These are phyloP conservation scores for Mastomys coucha DNA, from an alignment of 2,113 vertebrate species.

Conservation along the genomic window DNA sequence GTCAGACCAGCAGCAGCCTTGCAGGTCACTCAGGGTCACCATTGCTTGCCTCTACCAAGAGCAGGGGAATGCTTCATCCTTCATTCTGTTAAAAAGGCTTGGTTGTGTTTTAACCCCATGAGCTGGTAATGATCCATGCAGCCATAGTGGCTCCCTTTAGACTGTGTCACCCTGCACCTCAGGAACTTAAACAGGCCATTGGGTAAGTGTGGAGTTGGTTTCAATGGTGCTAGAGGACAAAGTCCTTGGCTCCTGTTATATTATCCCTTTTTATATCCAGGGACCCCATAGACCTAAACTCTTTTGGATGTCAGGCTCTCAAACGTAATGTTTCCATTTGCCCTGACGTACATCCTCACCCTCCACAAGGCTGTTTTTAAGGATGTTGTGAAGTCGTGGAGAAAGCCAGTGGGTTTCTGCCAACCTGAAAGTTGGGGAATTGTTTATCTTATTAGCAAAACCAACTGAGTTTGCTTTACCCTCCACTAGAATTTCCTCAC, in stretches of 20 bases:
- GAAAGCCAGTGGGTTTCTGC: neutral
- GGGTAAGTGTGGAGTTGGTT: neutral
- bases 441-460: slow-evolving; percentile 63
- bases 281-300: neutral
- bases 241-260: neutral
- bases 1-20: slow-evolving; percentile 33
- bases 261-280: neutral
- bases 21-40: neutral
- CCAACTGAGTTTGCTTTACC: slow-evolving; percentile 13
- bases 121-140: neutral
- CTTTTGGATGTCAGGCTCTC: neutral
- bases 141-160: neutral
- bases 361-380: neutral
- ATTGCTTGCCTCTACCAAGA: neutral
- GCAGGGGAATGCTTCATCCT: neutral
- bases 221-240: neutral
- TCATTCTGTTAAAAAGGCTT: neutral
- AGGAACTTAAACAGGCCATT: neutral
- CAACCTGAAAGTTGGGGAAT: neutral
- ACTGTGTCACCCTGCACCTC: neutral
- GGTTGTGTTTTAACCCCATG: neutral
- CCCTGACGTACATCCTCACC: neutral
- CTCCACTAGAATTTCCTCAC: slow-evolving; percentile 42
- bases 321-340: neutral
- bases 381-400: neutral